Percentiles rank a stretch among this genome's conserved stretches.
Evolutionary conservation across 2,888 invertebrate genomes (phyloP).

Genomic region (Microplitis deprimator): DNA sequence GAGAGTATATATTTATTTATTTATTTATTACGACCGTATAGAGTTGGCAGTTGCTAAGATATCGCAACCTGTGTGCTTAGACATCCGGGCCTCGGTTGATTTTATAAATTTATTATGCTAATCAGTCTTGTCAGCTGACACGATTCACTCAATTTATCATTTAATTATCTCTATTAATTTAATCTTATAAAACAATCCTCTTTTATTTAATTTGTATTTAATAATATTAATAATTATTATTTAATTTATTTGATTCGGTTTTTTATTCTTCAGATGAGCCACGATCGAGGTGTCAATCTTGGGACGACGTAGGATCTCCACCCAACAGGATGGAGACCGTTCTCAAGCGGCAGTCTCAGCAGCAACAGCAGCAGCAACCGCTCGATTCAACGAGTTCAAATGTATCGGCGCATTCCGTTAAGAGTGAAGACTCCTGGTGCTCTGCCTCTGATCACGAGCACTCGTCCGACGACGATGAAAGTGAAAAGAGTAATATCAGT

Average conservation of each 20-base stretch:
- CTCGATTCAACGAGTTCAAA: conserved; percentile 65
- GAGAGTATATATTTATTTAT: not conserved
- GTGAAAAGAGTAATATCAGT: conserved; percentile 74
- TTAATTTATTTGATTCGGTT: conserved; percentile 47
- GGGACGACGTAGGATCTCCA: conserved; percentile 77
- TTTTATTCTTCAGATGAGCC: conserved; percentile 80
- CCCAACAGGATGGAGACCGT: conserved; percentile 58
- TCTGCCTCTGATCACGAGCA: conserved; percentile 77
- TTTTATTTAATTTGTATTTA: conserved; percentile 1
- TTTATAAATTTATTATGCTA: conserved; percentile 19
- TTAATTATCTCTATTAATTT: not conserved
- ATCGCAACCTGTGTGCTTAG: not conserved
- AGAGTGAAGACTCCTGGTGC: conserved; percentile 79
- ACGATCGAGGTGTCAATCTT: conserved; percentile 82
- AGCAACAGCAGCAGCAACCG: conserved; percentile 62
- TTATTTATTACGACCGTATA: not conserved
- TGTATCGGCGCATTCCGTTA: conserved; percentile 67
- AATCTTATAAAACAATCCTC: not conserved
- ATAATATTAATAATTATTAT: conserved; percentile 39
- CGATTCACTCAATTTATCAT: conserved; percentile 11
- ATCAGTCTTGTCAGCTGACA: conserved; percentile 12
- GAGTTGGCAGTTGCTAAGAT: not conserved
- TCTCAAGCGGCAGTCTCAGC: conserved; percentile 46
- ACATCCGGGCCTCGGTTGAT: conserved; percentile 8
- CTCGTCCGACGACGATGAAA: conserved; percentile 79